Evolutionary conservation across 2,888 invertebrate species (phyloP), one percentile per base, ranked within the genome.

Genomic region (Dugesia japonica): DNA sequence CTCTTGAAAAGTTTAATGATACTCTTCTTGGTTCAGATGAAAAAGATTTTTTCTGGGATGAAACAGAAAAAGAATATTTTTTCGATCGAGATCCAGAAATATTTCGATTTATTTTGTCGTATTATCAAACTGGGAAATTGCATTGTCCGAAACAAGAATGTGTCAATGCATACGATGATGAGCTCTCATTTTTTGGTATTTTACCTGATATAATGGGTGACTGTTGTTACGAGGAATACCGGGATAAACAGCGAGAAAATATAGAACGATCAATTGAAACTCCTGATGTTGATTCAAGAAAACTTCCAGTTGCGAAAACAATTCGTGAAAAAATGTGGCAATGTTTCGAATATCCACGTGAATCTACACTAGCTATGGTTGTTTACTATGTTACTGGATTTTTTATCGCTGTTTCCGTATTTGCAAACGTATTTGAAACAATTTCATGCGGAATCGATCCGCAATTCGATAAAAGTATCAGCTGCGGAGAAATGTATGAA

Each of bases 341-440:
- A 81, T 97, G 98, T 73, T 99, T 99, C 85, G 97, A 99, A 86
- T 97, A 98, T 87, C 98, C 85, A 31, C 97, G 98, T 87, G 94
- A 94, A 78, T 94, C 94, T 78, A 98, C 98, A 42, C 91, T 95
- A 4, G 98, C 98, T n/a, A 88, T 98, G 81, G 97, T 99, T 79
- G 98, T 99, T 86, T 98, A 98, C 86, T 98, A 98, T 87, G 98
- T 98, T 78, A 98, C 98, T 72, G 98, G 98, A 76, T 98, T 97
- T 87, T 98, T 98, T 87, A 98, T 98, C 82, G 97, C 98, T n/a
- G 94, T 99, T 73, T 95, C 94, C 79, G 98, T 98, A 82, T 90
- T 97, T 90, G 97, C 97, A 78, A 99, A 98, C 86, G 97, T 99
- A 77, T 92, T 95, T 79, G 97, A 97, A 86, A 97, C 97, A 71